Conservation (phyloP, 2,888 invertebrate genomes). For the Drosophila meridionalis region DNA sequence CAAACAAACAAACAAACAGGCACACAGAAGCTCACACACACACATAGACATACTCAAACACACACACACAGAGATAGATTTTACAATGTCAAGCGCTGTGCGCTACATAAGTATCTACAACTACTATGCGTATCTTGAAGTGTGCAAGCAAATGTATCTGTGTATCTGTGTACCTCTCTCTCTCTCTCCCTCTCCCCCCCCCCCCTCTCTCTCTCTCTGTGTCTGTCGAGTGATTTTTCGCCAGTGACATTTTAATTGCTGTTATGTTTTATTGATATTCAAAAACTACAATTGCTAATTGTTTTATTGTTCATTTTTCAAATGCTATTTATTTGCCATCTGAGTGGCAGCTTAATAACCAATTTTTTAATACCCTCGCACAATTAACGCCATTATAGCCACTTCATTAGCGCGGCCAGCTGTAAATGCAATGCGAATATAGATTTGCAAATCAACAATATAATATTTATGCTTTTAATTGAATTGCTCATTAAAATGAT, state of each 20-base stretch:
- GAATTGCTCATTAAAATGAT: slow-evolving; percentile 1
- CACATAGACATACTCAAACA: too few relatives aligned
- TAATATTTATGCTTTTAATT: slow-evolving; percentile 6
- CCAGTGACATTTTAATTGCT: slow-evolving; percentile 79
- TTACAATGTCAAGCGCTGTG: slow-evolving; percentile 68
- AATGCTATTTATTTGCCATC: slow-evolving; percentile 68
- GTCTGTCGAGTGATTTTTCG: slow-evolving; percentile 61
- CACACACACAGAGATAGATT: slow-evolving; percentile 30
- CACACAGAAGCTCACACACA: slow-evolving; percentile 29
- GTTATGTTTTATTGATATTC: slow-evolving; percentile 80
- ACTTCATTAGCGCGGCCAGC: slow-evolving; percentile 55
- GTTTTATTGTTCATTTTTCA: slow-evolving; percentile 73
- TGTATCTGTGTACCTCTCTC: background rate
- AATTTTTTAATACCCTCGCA: slow-evolving; percentile 73
- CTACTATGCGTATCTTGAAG: slow-evolving; percentile 26
- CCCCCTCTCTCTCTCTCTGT: background rate
- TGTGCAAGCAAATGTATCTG: slow-evolving; percentile 7
- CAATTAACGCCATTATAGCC: slow-evolving; percentile 76
- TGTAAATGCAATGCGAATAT: slow-evolving; percentile 29
- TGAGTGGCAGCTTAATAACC: slow-evolving; percentile 78
- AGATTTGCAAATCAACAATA: slow-evolving; percentile 10
- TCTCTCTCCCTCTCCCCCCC: background rate
- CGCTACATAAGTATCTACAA: slow-evolving; percentile 49
- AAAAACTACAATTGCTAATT: slow-evolving; percentile 76
- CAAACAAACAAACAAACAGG: slow-evolving; percentile 14